Percentiles rank a stretch among this genome's conserved stretches.
phyloP scores from a whole-genome alignment of 2,113 vertebrate species.

The Carollia perspicillata region DNA sequence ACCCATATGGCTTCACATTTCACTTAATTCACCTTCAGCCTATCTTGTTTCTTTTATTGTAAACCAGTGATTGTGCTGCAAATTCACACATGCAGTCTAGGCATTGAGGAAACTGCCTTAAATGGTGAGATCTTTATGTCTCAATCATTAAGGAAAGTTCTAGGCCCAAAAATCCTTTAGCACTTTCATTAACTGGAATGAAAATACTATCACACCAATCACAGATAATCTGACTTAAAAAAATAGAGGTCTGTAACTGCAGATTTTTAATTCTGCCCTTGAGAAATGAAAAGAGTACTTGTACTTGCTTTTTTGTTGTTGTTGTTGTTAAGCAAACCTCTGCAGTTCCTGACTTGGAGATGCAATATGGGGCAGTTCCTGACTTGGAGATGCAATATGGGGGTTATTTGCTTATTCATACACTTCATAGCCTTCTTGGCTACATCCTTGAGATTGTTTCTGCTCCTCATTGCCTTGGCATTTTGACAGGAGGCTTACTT shows the following conservation, averaged over 20 bases:
- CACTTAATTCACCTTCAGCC: not conserved
- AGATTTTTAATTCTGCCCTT: conserved; percentile 13
- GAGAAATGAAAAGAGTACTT: not conserved
- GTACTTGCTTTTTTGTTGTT: not conserved
- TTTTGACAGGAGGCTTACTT: conserved; percentile 70
- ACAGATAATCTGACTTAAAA: not conserved
- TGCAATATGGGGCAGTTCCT: conserved; percentile 28
- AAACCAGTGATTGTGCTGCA: conserved; percentile 5
- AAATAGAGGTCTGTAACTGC: not conserved
- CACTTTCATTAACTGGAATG: not conserved
- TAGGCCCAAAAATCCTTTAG: conserved; percentile 21
- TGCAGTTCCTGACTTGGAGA: not conserved
- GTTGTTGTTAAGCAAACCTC: not conserved
- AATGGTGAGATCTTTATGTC: conserved; percentile 21
- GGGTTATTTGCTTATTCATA: conserved; percentile 46
- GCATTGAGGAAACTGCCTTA: not conserved
- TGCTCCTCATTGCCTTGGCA: conserved; percentile 68
- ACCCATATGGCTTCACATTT: conserved; percentile 26
- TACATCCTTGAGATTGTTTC: conserved; percentile 45
- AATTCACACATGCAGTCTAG: not conserved
- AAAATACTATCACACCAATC: not conserved
- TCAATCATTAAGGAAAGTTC: not conserved
- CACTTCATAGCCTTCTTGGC: not conserved
- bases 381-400: conserved; percentile 30
- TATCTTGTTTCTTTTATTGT: conserved; percentile 54